Base-by-base conservation (phyloP, 2,113 vertebrate genomes). In the Hippocampus barbouri region DNA sequence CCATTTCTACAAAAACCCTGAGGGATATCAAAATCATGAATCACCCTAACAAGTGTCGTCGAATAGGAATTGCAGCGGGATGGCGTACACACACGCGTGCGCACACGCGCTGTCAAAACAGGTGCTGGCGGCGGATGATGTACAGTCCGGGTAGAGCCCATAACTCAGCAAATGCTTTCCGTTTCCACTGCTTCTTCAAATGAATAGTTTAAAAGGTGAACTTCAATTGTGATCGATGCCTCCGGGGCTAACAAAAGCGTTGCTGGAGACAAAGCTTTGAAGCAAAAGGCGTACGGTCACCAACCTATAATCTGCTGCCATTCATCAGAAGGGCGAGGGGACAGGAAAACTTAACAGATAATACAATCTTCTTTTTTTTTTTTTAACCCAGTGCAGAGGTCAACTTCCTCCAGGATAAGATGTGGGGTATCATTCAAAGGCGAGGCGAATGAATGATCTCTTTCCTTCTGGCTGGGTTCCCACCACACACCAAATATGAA, bases 1-100 rank as follows among this genome's bases (percentile, higher is more conserved):
- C 88, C 90, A 90, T 91, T 90, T 91, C 82, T 69, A 76, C 79
- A 81, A 51, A 54, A 54, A 68, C 30, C 45, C 80, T 8, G 41
- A 72, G 79, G 82, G 77, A 87, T 84, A 91, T 78, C 79, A 73
- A 76, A 85, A 85, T 83, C 87, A 91, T 91, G 89, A 92, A 91
- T 90, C 90, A 88, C 80, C 69, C 67, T 81, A 83, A 90, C 70
- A 82, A 77, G 79, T 83, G 73, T 75, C 85, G 83, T 87, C 81
- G 83, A 84, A 84, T 74, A 80, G 75, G 73, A 79, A 87, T 86
- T 84, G 83, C 80, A 66, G 59, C 69, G 68, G 79, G 82, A 86
- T 87, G 89, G 87, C 79, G 77, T 84, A 54, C 66, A 47, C 51
- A 66, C 61, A 62, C 63, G 23, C 43, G 43, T 69, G 53, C 49